Evolutionary conservation across 2,113 vertebrate species (phyloP), one percentile per base, ranked within the genome.

Genomic region (Cisticola juncidis): DNA sequence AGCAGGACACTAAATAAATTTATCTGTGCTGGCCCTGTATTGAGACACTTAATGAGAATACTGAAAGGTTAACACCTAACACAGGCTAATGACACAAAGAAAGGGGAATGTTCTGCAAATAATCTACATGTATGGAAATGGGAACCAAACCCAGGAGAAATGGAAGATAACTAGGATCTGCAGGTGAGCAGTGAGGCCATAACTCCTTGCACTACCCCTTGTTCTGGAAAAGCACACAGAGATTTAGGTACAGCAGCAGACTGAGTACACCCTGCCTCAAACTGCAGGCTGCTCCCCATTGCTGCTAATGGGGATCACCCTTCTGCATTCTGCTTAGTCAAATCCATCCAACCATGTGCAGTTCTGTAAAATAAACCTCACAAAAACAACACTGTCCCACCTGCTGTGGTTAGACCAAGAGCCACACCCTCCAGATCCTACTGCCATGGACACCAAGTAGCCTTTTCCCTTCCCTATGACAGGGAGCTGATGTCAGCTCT

Each of bases 1-100:
- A 61, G 57, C 71, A 81, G 58, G 29, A 40, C 61, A 93, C 21
- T 21, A 88, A 90, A 86, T 88, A 78, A 90, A 90, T 92, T 86
- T 42, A 83, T 14, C 16, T 77, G 47, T 62, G 29, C 33, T 88
- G 29, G 56, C 47, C 22, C 35, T 60, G 29, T 71, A 68, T 56
- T 65, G 23, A 93, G 60, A 38, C 88, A 73, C 29, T 33, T 70
- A 86, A 88, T 51, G 44, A 78, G 47, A 54, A 86, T 77, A 51
- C 40, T 36, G 38, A 74, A 86, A 82, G 10, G 33, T 35, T 62
- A 82, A 83, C 33, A 62, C 51, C 50, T 70, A 90, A 50, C 51
- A 68, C 2, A 2, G 35, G 44, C 21, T 83, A 82, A 36, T 17
- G 14, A 54, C 38, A 65, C 14, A 83, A 82, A 90, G 45, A 66